phyloP scores from a whole-genome alignment of 2,113 vertebrate genomes.

The Trematocara marginatum region DNA sequence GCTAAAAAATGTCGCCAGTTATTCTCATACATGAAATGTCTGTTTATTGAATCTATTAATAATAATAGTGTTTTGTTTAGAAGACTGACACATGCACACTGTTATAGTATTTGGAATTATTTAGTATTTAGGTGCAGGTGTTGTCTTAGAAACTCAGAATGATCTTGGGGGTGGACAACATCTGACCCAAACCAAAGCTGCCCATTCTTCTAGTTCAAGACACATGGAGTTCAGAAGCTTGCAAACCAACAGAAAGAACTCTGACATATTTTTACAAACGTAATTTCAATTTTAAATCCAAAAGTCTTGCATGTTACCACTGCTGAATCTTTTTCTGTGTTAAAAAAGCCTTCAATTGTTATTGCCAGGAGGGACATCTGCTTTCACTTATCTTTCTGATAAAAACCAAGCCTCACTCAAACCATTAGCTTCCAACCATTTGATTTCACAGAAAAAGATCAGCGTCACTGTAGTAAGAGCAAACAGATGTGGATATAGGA shows the following conservation, averaged over 20 bases:
- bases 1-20: background rate
- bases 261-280: background rate
- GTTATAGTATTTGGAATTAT: background rate
- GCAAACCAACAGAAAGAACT: background rate
- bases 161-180: background rate
- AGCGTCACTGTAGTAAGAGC: conserved; percentile 30
- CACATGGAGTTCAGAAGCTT: background rate
- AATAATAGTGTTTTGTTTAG: background rate
- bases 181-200: too few relatives aligned
- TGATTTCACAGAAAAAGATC: conserved; percentile 44
- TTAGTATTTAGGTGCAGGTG: background rate
- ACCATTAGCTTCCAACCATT: conserved; percentile 37
- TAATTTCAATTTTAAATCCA: background rate
- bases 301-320: background rate
- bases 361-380: background rate
- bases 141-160: background rate
- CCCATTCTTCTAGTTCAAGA: background rate
- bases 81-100: background rate
- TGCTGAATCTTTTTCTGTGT: background rate
- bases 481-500: background rate
- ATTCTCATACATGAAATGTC: background rate
- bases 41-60: background rate
- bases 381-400: background rate
- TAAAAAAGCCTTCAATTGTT: background rate
- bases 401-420: background rate